A percentile compares a stretch with the other conserved stretches of the same genome.
Evolutionary conservation across 37 sponge, comb jelly and placozoan species (phyloP).

Genomic region (Aplysina aerophoba): DNA sequence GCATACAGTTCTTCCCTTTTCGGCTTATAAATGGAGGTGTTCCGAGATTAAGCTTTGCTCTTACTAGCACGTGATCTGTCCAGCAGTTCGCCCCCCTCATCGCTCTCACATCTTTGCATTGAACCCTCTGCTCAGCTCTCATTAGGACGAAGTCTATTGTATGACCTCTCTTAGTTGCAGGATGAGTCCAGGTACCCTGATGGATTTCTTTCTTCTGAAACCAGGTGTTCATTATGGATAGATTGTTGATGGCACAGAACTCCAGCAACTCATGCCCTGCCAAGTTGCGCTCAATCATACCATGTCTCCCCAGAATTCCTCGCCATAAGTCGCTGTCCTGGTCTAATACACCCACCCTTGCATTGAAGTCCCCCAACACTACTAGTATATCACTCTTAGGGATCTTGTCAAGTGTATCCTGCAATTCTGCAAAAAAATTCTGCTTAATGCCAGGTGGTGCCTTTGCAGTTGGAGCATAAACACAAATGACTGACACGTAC

Average conservation of each 20-base stretch:
- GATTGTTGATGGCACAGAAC: constrained; percentile 30
- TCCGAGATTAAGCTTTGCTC: background rate
- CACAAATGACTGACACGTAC: background rate
- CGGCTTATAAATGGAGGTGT: background rate
- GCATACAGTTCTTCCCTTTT: too few relatives aligned
- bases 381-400: constrained; percentile 2
- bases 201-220: constrained; percentile 26
- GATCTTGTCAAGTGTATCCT: constrained; percentile 29
- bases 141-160: constrained; percentile 35
- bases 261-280: constrained; percentile 7
- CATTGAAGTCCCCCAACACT: constrained; percentile 14
- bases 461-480: constrained; percentile 34
- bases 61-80: constrained; percentile 28
- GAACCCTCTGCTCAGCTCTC: background rate
- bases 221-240: constrained; percentile 39
- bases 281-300: background rate
- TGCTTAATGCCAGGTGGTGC: background rate
- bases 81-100: constrained; percentile 28
- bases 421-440: constrained; percentile 6
- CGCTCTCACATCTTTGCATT: constrained; percentile 27
- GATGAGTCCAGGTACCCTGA: constrained; percentile 26
- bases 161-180: constrained; percentile 31
- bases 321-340: background rate
- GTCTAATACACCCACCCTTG: constrained; percentile 14
- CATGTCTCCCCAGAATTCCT: background rate